phyloP scores from a whole-genome alignment of 2,797 vertebrate genomes.

The Sebastes wilsoni region DNA sequence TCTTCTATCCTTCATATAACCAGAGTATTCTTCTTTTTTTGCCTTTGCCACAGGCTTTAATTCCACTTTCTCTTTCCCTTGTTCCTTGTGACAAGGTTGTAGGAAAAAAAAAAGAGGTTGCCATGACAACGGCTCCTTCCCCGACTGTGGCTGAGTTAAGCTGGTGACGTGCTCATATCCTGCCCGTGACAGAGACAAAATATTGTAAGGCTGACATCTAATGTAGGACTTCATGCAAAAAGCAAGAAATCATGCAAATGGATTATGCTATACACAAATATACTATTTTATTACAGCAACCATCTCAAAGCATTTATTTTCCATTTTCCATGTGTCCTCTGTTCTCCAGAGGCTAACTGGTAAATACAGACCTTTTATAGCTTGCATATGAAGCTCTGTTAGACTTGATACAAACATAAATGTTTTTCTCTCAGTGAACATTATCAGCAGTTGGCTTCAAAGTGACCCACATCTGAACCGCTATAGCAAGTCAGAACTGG shows the following conservation, averaged over 20 bases:
- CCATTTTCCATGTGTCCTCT: background rate
- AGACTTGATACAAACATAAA: background rate
- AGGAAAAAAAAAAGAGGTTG: slow-evolving; percentile 56
- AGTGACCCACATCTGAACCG: slow-evolving; percentile 53
- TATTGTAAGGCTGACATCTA: slow-evolving; percentile 23
- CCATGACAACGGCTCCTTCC: slow-evolving; percentile 68
- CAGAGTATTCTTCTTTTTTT: slow-evolving; percentile 16
- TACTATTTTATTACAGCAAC: background rate
- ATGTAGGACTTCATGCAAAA: background rate
- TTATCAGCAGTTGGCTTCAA: slow-evolving; percentile 15
- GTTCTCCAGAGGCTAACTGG: background rate
- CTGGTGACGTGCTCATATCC: slow-evolving; percentile 68
- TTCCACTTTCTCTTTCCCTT: slow-evolving; percentile 56
- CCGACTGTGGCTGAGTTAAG: slow-evolving; percentile 64
- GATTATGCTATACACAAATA: background rate
- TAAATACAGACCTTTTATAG: background rate
- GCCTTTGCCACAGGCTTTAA: slow-evolving; percentile 60
- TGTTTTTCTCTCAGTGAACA: slow-evolving; percentile 9
- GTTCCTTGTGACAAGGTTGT: slow-evolving; percentile 73
- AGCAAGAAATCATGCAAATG: background rate
- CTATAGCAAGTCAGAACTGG: slow-evolving; percentile 26
- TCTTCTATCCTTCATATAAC: slow-evolving; percentile 10
- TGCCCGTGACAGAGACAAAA: slow-evolving; percentile 61
- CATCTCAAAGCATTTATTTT: background rate
- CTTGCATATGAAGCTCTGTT: background rate